Evolutionary conservation across 2,797 vertebrate species (phyloP).

Genomic region (Mus minutoides): DNA sequence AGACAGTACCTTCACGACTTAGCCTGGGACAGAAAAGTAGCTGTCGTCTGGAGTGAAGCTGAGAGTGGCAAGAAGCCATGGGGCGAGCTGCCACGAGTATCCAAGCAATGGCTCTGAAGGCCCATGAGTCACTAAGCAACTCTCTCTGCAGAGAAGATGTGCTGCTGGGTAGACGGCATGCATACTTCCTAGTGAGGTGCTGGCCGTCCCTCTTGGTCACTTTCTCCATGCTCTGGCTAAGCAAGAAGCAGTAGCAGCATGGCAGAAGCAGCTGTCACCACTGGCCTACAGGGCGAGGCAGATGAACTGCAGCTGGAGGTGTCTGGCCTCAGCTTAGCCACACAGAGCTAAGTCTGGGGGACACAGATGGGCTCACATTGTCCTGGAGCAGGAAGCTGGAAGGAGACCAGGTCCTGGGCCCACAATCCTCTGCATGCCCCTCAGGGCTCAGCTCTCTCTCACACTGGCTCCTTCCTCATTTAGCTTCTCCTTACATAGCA

Average conservation of each 20-base stretch:
- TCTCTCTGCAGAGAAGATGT: background rate
- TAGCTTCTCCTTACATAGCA: no score
- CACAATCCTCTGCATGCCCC: background rate
- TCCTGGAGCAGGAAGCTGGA: background rate
- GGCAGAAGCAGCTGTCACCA: background rate
- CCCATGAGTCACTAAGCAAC: background rate
- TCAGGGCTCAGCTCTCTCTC: background rate
- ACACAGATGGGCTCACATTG: background rate
- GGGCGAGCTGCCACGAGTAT: background rate
- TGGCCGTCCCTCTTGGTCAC: background rate
- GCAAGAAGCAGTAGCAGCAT: background rate
- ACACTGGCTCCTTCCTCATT: background rate
- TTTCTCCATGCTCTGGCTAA: background rate
- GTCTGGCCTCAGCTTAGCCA: background rate
- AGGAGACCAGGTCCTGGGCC: background rate
- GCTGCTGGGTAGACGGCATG: accelerated
- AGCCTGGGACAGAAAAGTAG: background rate
- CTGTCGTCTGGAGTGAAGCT: background rate
- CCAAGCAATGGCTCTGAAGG: background rate
- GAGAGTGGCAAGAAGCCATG: background rate
- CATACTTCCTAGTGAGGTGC: background rate
- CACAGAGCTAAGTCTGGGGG: background rate
- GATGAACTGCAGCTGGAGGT: background rate
- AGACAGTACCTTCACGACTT: background rate
- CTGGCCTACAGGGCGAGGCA: background rate